phyloP scores from a whole-genome alignment of 2,888 invertebrate species.

The Thera obeliscata region DNA sequence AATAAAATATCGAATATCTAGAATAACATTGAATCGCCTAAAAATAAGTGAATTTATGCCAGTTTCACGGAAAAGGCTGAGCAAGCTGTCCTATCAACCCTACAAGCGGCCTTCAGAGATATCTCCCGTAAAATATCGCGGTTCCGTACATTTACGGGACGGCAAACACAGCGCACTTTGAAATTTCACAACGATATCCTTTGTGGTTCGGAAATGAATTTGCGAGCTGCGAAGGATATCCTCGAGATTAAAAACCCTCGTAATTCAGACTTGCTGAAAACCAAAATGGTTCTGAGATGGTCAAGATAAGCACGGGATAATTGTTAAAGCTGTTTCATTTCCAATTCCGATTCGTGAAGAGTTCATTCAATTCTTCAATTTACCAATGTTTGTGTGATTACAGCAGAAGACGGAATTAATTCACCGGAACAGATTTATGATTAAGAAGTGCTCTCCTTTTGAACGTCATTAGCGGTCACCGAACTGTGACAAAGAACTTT shows the following conservation, averaged over 20 bases:
- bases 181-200: constrained; percentile 27
- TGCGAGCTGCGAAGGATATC: constrained; percentile 18
- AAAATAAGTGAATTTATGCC: no score
- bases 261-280: constrained; percentile 17
- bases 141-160: constrained; percentile 13
- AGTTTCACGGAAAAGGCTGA: not conserved
- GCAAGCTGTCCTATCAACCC: constrained; percentile 3
- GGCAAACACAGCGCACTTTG: constrained; percentile 22
- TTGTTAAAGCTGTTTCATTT: not conserved
- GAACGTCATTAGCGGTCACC: no score
- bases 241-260: constrained; percentile 28
- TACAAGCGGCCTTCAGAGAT: constrained; percentile 1
- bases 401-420: no score
- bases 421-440: no score
- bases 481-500: no score
- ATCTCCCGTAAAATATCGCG: constrained; percentile 25
- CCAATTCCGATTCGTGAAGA: no score
- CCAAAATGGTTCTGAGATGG: constrained; percentile 18
- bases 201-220: constrained; percentile 26
- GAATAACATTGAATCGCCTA: no score
- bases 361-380: no score
- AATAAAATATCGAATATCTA: no score
- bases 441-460: no score
- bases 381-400: no score
- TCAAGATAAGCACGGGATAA: constrained; percentile 7